phyloP scores from a whole-genome alignment of 2,797 vertebrate genomes.

The Parauchenoglanis punctatus region DNA sequence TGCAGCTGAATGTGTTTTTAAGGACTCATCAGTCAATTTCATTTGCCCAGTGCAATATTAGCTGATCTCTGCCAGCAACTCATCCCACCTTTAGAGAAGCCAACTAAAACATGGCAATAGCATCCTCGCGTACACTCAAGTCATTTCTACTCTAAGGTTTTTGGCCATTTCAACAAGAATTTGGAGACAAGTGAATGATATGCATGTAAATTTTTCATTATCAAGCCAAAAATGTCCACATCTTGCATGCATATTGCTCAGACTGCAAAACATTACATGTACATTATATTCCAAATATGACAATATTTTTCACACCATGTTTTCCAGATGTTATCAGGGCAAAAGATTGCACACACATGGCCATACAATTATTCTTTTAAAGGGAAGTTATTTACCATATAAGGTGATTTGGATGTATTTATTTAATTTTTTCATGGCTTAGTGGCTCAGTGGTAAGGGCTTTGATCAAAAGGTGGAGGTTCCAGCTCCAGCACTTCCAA shows the following conservation, averaged over 20 bases:
- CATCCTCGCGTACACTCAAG: too few species aligned
- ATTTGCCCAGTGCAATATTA: constrained; percentile 3
- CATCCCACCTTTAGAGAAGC: neutral
- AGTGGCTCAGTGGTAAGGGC: neutral
- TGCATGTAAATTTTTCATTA: neutral
- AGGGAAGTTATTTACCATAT: neutral
- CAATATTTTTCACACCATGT: neutral
- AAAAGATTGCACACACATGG: neutral
- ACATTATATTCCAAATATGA: neutral
- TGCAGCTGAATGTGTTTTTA: neutral
- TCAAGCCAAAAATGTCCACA: neutral
- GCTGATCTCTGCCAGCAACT: constrained; percentile 6
- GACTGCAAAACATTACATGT: neutral
- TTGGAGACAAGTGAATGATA: neutral
- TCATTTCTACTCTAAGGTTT: neutral
- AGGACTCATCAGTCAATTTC: constrained; percentile 6
- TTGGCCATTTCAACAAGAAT: neutral
- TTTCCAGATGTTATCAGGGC: neutral
- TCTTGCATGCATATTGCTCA: neutral
- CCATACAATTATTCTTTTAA: neutral
- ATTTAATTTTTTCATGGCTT: neutral
- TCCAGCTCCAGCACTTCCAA: neutral
- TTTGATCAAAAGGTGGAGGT: neutral
- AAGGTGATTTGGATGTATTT: neutral
- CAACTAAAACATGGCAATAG: neutral